Evolutionary conservation across 2,888 invertebrate species (phyloP).

Genomic region (Cosmia trapezina): DNA sequence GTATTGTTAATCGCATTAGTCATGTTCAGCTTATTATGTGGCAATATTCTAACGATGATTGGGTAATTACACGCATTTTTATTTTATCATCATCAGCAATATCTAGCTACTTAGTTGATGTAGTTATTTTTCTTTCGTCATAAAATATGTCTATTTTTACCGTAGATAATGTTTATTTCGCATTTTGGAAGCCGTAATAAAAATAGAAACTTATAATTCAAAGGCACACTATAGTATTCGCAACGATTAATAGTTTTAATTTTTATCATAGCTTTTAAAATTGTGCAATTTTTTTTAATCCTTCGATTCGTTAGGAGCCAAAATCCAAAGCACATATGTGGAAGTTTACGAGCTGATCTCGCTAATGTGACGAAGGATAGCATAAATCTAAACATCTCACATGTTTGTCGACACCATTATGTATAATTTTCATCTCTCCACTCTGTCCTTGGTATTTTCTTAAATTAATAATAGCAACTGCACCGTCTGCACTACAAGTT

Average conservation of each 20-base stretch:
- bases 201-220: constrained; percentile 45
- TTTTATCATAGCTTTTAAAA: not conserved
- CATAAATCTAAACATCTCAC: constrained; percentile 34
- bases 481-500: constrained; percentile 41
- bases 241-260: not conserved
- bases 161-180: not conserved
- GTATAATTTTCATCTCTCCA: constrained; percentile 2
- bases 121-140: constrained; percentile 16
- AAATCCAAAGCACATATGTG: not conserved
- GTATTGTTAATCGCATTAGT: constrained; percentile 23
- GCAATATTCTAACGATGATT: constrained; percentile 26
- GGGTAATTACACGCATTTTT: constrained; percentile 27
- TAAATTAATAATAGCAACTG: constrained; percentile 48
- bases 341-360: not conserved
- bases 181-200: constrained; percentile 1
- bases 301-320: not conserved
- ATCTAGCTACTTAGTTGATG: too few species aligned
- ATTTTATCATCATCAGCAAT: not conserved
- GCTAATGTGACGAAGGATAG: constrained; percentile 18
- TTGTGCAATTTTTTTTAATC: constrained; percentile 1
- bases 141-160: constrained; percentile 2
- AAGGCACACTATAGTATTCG: constrained; percentile 22
- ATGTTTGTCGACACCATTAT: constrained; percentile 17
- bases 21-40: constrained; percentile 18
- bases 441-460: constrained; percentile 44